These are phyloP conservation scores for Serranus cabrilla DNA, from an alignment of 2,797 vertebrate genomes.

Conservation along the genomic window DNA sequence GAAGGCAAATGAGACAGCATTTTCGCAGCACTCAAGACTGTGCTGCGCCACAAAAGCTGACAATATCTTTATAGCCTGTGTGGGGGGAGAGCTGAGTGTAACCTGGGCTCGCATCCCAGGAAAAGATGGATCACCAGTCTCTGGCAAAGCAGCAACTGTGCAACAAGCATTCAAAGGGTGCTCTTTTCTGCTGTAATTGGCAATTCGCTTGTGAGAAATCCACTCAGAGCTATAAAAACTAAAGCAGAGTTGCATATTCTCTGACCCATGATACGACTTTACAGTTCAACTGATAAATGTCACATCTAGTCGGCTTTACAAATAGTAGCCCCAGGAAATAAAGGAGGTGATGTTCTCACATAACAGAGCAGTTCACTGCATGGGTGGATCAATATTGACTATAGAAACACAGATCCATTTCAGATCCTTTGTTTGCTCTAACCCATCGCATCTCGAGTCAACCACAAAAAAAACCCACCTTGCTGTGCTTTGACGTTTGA, in stretches of 20 bases:
- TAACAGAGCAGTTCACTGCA: not conserved
- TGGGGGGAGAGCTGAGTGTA: conserved; percentile 64
- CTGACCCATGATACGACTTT: conserved; percentile 28
- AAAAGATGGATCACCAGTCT: conserved; percentile 79
- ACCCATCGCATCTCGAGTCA: conserved; percentile 2
- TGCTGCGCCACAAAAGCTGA: conserved; percentile 67
- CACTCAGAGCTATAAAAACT: conserved; percentile 62
- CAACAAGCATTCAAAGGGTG: conserved; percentile 69
- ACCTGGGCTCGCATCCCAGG: conserved; percentile 76
- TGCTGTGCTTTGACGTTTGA: not conserved
- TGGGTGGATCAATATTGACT: conserved; percentile 16
- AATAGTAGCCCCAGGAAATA: conserved; percentile 2
- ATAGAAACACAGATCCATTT: conserved; percentile 4
- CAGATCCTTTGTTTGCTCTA: conserved; percentile 4
- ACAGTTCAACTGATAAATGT: conserved; percentile 30
- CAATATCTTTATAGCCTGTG: conserved; percentile 72
- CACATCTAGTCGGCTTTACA: conserved; percentile 29
- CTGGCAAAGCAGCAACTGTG: conserved; percentile 69
- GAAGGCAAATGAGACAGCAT: conserved; percentile 62
- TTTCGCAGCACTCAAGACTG: conserved; percentile 61
- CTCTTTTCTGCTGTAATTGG: conserved; percentile 62
- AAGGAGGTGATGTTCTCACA: not conserved
- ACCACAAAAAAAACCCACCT: not conserved
- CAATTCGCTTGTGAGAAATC: conserved; percentile 60
- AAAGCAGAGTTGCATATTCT: conserved; percentile 52